Evolutionary conservation across 2,113 vertebrate species (phyloP), one percentile per base, ranked within the genome.

Genomic region (Corydoras sp.): DNA sequence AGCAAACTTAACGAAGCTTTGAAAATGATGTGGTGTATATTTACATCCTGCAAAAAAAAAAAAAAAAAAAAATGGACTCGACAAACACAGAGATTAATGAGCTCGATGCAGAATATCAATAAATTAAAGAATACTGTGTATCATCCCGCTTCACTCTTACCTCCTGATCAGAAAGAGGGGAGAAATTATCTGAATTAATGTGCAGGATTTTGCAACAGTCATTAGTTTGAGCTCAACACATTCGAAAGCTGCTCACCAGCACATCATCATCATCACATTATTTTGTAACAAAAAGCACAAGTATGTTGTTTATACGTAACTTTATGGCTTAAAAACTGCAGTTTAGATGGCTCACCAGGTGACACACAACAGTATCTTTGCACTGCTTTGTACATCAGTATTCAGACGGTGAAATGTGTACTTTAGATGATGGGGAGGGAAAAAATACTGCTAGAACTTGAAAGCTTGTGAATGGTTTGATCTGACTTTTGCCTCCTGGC

Each of bases 21-120:
- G 31, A 55, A 87, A 88, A 83, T 82, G 83, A 83, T 83, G 82
- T 81, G 83, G 85, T 83, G 79, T 85, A 81, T 89, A 90, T 90
- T 89, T 89, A 90, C 89, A 89, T 71, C 81, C 77, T 77, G 82
- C 85, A 87, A 81, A 83, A 85, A 12, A 83, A 35, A 63, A 58
- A 71, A 73, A 69, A 61, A 32, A 5, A 62, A 48, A 8, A 54
- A 83, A 65, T 65, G 73, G 73, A 68, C 73, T 43, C 35, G 35
- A 56, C 50, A 69, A 73, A 81, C 59, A 74, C 56, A 73, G 80
- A 81, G 72, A 69, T 78, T 65, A 69, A 72, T 73, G 79, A 53
- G 67, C 9, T 48, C 48, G 30, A 60, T 30, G 49, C n/a, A 77
- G 72, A 32, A 72, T 51, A 60, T 54, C 9, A n/a, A 71, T 59